Evolutionary conservation across 2,797 vertebrate species (phyloP).

Genomic region (Lutjanus campechanus): DNA sequence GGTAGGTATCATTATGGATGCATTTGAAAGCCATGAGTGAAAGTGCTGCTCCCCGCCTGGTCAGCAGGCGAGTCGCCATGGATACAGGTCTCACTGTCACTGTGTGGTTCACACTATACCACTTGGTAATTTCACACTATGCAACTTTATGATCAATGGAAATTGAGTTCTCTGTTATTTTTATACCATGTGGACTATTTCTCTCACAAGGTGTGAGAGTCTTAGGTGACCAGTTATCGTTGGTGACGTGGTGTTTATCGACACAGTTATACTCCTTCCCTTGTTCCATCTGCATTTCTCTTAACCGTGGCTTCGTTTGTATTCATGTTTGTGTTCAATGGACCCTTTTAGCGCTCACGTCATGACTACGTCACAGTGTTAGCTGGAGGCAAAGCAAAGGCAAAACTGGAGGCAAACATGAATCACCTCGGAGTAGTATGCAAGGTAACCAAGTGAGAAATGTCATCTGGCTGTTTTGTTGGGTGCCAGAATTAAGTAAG

Average conservation of each 20-base stretch:
- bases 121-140: conserved; percentile 50
- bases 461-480: too few relatives aligned
- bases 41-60: conserved; percentile 27
- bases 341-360: too few relatives aligned
- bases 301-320: background rate
- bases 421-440: too few relatives aligned
- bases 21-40: conserved; percentile 5
- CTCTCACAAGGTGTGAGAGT: conserved; percentile 11
- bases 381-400: too few relatives aligned
- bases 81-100: conserved; percentile 58
- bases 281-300: background rate
- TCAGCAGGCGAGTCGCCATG: conserved; percentile 58
- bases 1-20: conserved; percentile 16
- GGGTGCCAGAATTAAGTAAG: too few relatives aligned
- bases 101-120: conserved; percentile 37
- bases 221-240: conserved; percentile 14
- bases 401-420: too few relatives aligned
- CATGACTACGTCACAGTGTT: too few relatives aligned
- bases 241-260: conserved; percentile 10
- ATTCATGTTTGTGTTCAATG: background rate
- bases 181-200: conserved; percentile 3
- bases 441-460: too few relatives aligned
- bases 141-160: conserved; percentile 26
- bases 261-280: background rate
- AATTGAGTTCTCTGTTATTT: conserved; percentile 28